phyloP scores from a whole-genome alignment of 2,888 invertebrate species.

The Cordilura impudica region DNA sequence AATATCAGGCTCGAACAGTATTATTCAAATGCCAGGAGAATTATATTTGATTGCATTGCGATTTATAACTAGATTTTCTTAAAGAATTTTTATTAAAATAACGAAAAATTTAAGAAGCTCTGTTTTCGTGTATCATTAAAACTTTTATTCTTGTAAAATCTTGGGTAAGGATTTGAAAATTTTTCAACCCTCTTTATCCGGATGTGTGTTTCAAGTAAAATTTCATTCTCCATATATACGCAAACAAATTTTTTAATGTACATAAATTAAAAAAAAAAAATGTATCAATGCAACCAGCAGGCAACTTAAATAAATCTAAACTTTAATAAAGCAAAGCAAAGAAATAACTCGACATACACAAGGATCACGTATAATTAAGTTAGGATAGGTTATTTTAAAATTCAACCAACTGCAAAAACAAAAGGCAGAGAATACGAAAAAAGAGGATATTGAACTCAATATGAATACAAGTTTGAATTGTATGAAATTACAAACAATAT shows the following conservation, averaged over 20 bases:
- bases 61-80: no score
- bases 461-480: constrained; percentile 8
- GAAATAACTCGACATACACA: constrained; percentile 15
- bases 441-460: constrained; percentile 49
- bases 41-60: no score
- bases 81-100: no score
- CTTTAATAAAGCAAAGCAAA: constrained; percentile 9
- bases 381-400: constrained; percentile 57
- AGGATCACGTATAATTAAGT: constrained; percentile 60
- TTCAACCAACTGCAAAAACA: constrained; percentile 1
- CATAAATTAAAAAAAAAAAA: background rate
- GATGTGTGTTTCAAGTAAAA: no score
- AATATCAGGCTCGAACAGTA: no score
- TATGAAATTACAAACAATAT: constrained; percentile 7
- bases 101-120: no score
- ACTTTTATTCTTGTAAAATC: no score
- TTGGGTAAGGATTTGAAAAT: no score
- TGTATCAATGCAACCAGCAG: constrained; percentile 35
- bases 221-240: no score
- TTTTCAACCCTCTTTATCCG: no score
- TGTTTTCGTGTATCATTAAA: no score
- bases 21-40: no score
- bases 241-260: background rate
- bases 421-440: background rate
- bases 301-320: constrained; percentile 26